Base-by-base conservation (phyloP, 2,113 vertebrate genomes). In the Stictonetta naevosa region DNA sequence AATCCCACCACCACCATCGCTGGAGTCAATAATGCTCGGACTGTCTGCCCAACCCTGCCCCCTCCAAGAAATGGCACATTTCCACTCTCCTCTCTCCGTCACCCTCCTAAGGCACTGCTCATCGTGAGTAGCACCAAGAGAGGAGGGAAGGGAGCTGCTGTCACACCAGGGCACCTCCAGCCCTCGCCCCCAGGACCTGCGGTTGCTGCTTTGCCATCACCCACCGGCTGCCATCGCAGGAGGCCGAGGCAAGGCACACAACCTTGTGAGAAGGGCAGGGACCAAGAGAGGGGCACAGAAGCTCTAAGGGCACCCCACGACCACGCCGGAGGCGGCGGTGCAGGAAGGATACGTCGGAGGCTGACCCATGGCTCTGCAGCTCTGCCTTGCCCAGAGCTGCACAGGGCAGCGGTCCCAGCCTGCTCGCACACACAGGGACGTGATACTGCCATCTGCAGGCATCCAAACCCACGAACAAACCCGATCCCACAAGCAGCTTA, bases 241-340 rank as follows among this genome's bases (percentile, higher is more conserved):
- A 31, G 36, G 36, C 22, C 0, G 0, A 4, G 34, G 48, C 0
- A 0, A 73, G 79, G 0, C 4, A 3, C 0, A 0, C 34, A 52
- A 10, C 44, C 63, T 71, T 56, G 34, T 0, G 0, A 11, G n/a
- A 48, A 48, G 20, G 48, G 29, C 64, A 68, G 8, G 19, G 75
- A 59, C n/a, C 22, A 56, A 6, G 20, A 1, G 13, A 4, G 23
- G 42, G 46, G 23, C 28, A 67, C 3, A 53, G 66, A 22, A 40
- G 42, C 77, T 64, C 28, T 34, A 9, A 16, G 1, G 7, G 38
- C 11, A 2, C 22, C 42, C 80, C 19, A 26, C 0, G 0, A n/a
- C 23, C 31, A 59, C 5, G 3, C 31, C 50, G n/a, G 64, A 69
- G 59, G 29, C 40, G 84, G 34, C 1, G 0, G 38, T 10, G 50